Evolutionary conservation across 2,113 vertebrate genomes (phyloP).

Genomic region (Indicator indicator): DNA sequence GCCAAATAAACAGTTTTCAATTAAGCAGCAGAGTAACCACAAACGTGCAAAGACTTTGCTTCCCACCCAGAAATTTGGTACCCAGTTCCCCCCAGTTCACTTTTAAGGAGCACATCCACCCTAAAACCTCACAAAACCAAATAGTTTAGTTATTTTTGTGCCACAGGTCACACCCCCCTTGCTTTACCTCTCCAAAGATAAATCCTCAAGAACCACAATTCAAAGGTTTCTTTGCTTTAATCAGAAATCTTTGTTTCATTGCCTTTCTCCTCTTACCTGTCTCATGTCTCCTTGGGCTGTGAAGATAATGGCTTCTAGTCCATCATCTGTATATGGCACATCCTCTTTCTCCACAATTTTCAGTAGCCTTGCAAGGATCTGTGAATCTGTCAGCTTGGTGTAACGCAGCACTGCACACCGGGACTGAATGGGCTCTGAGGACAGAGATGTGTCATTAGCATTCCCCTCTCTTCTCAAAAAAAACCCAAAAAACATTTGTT

Average conservation of each 20-base stretch:
- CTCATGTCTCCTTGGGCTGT: constrained; percentile 98
- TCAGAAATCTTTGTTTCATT: neutral
- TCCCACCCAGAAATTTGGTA: neutral
- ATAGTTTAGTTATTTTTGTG: neutral
- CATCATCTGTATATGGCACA: constrained; percentile 86
- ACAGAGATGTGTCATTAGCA: neutral
- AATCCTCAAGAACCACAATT: neutral
- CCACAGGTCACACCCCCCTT: neutral
- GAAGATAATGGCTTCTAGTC: constrained; percentile 96
- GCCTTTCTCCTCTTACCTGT: constrained; percentile 82
- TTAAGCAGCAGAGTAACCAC: neutral
- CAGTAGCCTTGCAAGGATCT: constrained; percentile 89
- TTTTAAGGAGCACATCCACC: neutral
- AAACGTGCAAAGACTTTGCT: neutral
- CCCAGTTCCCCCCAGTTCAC: neutral
- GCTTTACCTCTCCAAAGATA: neutral
- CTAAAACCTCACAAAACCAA: neutral
- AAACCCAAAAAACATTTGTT: neutral
- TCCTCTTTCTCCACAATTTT: constrained; percentile 88
- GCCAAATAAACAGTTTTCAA: neutral
- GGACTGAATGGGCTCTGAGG: constrained; percentile 93
- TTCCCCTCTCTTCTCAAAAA: neutral
- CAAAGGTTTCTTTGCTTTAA: neutral
- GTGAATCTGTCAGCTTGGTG: constrained; percentile 90
- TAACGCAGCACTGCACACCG: constrained; percentile 96